A percentile compares a stretch with the other conserved stretches of the same genome.
phyloP scores from a whole-genome alignment of 2,113 vertebrate genomes.

The Oryzias javanicus region DNA sequence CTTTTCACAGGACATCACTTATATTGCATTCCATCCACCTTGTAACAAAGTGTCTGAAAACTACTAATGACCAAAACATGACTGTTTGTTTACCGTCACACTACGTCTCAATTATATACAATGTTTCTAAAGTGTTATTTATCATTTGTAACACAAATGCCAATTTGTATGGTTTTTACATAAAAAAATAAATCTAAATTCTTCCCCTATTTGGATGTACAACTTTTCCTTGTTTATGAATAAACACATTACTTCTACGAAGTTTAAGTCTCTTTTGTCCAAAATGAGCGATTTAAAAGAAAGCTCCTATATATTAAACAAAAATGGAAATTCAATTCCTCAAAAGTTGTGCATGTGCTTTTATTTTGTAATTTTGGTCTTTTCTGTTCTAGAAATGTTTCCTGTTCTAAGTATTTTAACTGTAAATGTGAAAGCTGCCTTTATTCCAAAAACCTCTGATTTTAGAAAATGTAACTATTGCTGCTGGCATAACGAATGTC shows the following conservation, averaged over 20 bases:
- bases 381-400: not conserved
- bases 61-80: slow-evolving; percentile 58
- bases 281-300: not conserved
- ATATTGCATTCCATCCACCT: slow-evolving; percentile 30
- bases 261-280: slow-evolving; percentile 5
- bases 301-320: slow-evolving; percentile 1
- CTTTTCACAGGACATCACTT: slow-evolving; percentile 23
- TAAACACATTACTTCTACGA: slow-evolving; percentile 67
- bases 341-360: slow-evolving; percentile 9
- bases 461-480: slow-evolving; percentile 16
- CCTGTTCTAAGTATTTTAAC: slow-evolving; percentile 6
- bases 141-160: slow-evolving; percentile 70
- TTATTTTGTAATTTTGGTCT: not conserved
- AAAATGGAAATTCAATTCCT: slow-evolving; percentile 24
- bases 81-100: slow-evolving; percentile 62
- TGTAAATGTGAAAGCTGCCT: slow-evolving; percentile 31
- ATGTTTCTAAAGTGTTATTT: slow-evolving; percentile 63
- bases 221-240: slow-evolving; percentile 72
- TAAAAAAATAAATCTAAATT: slow-evolving; percentile 43
- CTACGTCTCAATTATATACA: slow-evolving; percentile 47
- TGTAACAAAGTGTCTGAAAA: slow-evolving; percentile 16
- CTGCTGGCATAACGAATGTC: slow-evolving; percentile 6
- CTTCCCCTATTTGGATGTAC: slow-evolving; percentile 55
- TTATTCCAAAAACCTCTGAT: slow-evolving; percentile 10
- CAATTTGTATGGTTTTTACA: slow-evolving; percentile 76